Conservation (phyloP, 2,113 vertebrate genomes). For the Lepisosteus oculatus region DNA sequence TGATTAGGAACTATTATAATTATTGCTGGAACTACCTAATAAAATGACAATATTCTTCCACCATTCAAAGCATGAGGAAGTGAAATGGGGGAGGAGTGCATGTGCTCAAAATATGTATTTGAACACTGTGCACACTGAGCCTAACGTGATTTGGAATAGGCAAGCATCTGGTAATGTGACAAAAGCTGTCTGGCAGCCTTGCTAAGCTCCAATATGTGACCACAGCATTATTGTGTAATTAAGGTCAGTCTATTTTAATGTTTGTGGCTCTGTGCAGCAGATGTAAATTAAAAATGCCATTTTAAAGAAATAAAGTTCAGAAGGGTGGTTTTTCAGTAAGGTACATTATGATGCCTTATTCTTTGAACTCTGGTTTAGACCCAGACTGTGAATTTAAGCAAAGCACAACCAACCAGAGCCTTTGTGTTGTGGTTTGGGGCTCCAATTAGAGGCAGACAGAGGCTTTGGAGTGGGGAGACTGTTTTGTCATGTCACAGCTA, state of each 20-base stretch:
- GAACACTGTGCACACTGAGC: not conserved
- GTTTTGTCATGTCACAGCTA: not conserved
- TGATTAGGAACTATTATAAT: constrained; percentile 46
- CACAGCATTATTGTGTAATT: constrained; percentile 50
- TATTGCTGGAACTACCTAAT: constrained; percentile 23
- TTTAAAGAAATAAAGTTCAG: constrained; percentile 23
- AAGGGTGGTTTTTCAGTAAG: not conserved
- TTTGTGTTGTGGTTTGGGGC: constrained; percentile 20
- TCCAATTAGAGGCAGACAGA: constrained; percentile 31
- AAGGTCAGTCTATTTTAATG: constrained; percentile 45
- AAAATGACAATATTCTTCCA: constrained; percentile 9
- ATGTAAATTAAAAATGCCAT: constrained; percentile 53
- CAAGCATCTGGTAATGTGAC: constrained; percentile 35
- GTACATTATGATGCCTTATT: constrained; percentile 34
- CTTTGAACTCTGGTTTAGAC: constrained; percentile 36
- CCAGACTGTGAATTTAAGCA: constrained; percentile 23
- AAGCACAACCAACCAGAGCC: constrained; percentile 30
- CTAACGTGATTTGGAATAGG: not conserved
- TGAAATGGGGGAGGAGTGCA: not conserved
- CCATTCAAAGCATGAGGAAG: constrained; percentile 1
- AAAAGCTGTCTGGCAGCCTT: constrained; percentile 32
- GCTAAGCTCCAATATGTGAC: constrained; percentile 23
- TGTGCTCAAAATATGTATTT: not conserved
- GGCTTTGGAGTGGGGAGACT: not conserved
- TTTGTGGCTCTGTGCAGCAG: constrained; percentile 42